Evolutionary conservation across 2,113 vertebrate genomes (phyloP).

Genomic region (Rattus rattus): DNA sequence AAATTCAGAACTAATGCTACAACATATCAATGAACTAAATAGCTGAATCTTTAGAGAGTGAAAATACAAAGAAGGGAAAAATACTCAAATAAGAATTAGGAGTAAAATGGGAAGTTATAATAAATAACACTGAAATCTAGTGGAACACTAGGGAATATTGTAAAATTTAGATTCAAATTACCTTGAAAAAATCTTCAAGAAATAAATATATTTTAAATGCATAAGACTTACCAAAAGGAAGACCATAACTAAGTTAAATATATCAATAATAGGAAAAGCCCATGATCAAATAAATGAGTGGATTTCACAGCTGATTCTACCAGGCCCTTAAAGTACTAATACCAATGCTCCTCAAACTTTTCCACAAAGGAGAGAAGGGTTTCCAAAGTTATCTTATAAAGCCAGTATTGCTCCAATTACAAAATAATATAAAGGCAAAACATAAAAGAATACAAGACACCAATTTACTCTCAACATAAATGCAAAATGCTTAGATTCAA

Average conservation of each 20-base stretch:
- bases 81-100: background rate
- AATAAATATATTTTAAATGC: background rate
- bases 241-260: background rate
- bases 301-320: background rate
- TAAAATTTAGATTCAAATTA: background rate
- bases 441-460: background rate
- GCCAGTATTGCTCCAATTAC: background rate
- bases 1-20: background rate
- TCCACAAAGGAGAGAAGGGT: background rate
- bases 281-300: background rate
- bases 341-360: background rate
- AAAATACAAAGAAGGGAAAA: background rate
- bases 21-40: background rate
- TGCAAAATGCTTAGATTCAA: background rate
- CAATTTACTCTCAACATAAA: background rate
- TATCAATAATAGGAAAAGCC: background rate
- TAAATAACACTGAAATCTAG: background rate
- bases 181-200: background rate
- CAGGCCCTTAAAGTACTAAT: background rate
- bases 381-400: background rate
- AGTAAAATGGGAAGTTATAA: background rate
- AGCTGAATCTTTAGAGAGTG: background rate
- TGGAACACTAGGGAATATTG: background rate
- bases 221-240: too few species aligned
- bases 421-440: background rate